phyloP scores from a whole-genome alignment of 2,888 invertebrate species.

The Digitonthophagus gazella region DNA sequence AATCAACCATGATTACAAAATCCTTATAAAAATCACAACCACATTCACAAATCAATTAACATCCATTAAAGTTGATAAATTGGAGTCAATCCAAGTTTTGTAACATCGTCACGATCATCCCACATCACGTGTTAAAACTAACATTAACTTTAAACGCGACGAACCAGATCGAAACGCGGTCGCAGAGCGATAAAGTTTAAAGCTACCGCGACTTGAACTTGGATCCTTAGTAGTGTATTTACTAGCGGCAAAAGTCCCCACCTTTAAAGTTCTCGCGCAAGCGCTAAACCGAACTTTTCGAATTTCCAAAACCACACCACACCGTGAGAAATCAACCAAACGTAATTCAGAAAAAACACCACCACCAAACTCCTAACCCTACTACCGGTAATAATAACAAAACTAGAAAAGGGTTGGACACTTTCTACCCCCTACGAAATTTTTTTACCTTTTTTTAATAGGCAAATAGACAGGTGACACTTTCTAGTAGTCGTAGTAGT shows the following conservation, averaged over 20 bases:
- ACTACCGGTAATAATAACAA: not conserved
- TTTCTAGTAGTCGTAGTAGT: not conserved
- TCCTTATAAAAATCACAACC: not conserved
- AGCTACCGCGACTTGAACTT: too few relatives aligned
- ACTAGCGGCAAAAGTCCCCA: too few relatives aligned
- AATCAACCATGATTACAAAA: constrained; percentile 44
- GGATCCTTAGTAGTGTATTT: too few relatives aligned
- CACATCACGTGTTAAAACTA: too few relatives aligned
- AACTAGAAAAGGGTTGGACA: not conserved
- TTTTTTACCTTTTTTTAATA: not conserved
- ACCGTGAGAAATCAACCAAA: not conserved
- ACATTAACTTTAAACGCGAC: too few relatives aligned
- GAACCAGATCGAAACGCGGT: too few relatives aligned
- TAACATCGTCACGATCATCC: too few relatives aligned
- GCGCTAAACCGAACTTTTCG: too few relatives aligned
- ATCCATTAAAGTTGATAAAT: too few relatives aligned
- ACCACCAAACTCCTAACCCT: not conserved
- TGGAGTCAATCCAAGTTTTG: too few relatives aligned
- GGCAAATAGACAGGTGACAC: not conserved
- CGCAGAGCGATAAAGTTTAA: too few relatives aligned
- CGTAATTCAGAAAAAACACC: not conserved
- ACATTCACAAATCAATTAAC: not conserved
- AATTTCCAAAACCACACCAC: not conserved
- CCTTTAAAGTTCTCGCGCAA: too few relatives aligned
- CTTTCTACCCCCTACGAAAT: not conserved